Evolutionary conservation across 2,797 vertebrate species (phyloP), one percentile per base, ranked within the genome.

Genomic region (Danio choprae): DNA sequence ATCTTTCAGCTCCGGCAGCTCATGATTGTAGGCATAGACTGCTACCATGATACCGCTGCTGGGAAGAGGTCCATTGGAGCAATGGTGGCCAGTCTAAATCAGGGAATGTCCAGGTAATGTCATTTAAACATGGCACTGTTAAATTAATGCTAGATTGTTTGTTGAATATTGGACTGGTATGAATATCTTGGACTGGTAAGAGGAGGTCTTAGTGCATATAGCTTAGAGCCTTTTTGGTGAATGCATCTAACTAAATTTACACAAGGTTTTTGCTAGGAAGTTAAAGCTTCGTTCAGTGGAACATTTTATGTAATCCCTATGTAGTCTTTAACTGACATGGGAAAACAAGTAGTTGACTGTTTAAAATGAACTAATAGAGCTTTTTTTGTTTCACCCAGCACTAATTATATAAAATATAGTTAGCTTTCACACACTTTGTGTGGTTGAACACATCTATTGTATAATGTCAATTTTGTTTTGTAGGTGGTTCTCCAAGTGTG

Each of bases 401-500:
- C 29, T 29, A 29, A 29, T 29, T 29, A 3, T 29, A 29, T 29
- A 60, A 16, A 38, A 38, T 1, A 4, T 16, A 5, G 7, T 15
- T 0, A 29, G 36, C 4, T 60, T 38, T 60, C 7, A 60, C 22
- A 60, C 7, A 68, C 15, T 50, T 22, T 53, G 12, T 29, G n/a
- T 65, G 40, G 20, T 44, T 55, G 20, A 10, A 18, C 7, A 12
- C 46, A 69, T 20, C 22, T 50, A 40, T 50, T 20, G 15, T 56
- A 1, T 59, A n/a, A 64, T 64, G 12, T 69, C 0, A 1, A 9
- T 62, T 60, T 59, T 60, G 9, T 60, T 64, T 73, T 65, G 11
- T 18, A 99, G 98, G 77, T 99, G 98, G 98, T 99, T 94, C 88
- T 99, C 98, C 0, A 96, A 95, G 84, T 98, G 96, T 50, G 94